phyloP scores from a whole-genome alignment of 2,888 invertebrate genomes.

The Spialia ferax region DNA sequence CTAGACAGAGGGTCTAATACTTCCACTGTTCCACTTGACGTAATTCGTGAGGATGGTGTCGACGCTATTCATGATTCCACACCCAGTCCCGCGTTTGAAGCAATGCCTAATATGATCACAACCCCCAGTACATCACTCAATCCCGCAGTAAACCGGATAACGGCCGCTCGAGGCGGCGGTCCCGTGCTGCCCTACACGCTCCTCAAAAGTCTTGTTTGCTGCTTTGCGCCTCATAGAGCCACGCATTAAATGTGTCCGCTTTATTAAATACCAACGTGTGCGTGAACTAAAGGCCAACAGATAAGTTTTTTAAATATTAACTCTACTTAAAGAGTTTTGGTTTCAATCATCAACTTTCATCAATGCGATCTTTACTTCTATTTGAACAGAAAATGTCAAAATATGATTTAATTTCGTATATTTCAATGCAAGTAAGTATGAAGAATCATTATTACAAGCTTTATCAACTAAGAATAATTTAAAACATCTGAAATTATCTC shows the following conservation, averaged over 20 bases:
- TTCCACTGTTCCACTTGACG: background rate
- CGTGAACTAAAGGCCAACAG: background rate
- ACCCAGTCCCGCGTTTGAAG: slow-evolving; percentile 11
- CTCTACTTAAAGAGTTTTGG: background rate
- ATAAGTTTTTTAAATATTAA: background rate
- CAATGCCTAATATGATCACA: background rate
- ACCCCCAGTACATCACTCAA: background rate
- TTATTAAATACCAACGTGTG: background rate
- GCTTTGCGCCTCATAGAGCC: slow-evolving; percentile 30
- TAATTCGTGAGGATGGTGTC: background rate
- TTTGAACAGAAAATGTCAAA: background rate
- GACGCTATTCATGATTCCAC: background rate
- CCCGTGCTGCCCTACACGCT: slow-evolving; percentile 27
- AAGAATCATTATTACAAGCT: background rate
- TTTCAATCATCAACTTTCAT: background rate
- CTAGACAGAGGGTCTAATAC: background rate
- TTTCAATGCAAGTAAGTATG: background rate
- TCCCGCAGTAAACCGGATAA: background rate
- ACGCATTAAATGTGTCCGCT: slow-evolving; percentile 26
- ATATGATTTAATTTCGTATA: background rate
- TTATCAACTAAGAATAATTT: background rate
- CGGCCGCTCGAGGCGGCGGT: background rate
- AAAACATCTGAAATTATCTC: background rate
- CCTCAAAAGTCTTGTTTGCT: slow-evolving; percentile 36
- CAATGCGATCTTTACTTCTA: background rate